Percentiles rank a stretch among this genome's conserved stretches.
phyloP scores from a whole-genome alignment of 2,888 invertebrate genomes.

The Amblyjoppa fuscipennis region DNA sequence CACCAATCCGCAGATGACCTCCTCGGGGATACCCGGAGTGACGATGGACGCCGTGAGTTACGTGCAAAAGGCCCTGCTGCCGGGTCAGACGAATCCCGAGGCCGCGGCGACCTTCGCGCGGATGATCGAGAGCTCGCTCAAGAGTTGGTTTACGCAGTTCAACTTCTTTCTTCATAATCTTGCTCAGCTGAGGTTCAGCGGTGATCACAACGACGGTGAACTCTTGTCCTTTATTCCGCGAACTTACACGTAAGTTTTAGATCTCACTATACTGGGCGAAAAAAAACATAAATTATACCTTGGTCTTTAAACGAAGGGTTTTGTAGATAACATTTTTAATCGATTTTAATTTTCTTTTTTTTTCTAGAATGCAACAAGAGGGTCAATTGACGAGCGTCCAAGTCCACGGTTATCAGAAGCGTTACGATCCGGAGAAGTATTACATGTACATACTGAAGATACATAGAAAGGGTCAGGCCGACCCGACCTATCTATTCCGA shows the following conservation, averaged over 20 bases:
- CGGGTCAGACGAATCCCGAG: slow-evolving; percentile 96
- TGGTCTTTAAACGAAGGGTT: background rate
- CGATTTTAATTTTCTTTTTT: slow-evolving; percentile 48
- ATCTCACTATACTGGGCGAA: background rate
- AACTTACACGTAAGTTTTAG: slow-evolving; percentile 93
- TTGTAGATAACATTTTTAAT: background rate
- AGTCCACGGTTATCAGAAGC: slow-evolving; percentile 96
- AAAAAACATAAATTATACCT: background rate
- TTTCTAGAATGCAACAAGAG: slow-evolving; percentile 93
- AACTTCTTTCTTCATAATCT: slow-evolving; percentile 99
- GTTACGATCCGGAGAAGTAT: slow-evolving; percentile 98
- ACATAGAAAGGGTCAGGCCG: slow-evolving; percentile 93
- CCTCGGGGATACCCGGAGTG: slow-evolving; percentile 96
- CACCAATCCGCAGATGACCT: slow-evolving; percentile 91
- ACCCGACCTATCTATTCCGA: slow-evolving; percentile 95
- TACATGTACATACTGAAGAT: slow-evolving; percentile 97
- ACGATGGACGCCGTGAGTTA: slow-evolving; percentile 96
- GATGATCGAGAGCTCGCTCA: slow-evolving; percentile 97
- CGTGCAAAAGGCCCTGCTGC: slow-evolving; percentile 95
- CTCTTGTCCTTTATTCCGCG: slow-evolving; percentile 97
- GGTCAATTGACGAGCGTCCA: slow-evolving; percentile 94
- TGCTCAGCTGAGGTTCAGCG: slow-evolving; percentile 96
- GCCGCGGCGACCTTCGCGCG: slow-evolving; percentile 98
- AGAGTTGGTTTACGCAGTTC: slow-evolving; percentile 97
- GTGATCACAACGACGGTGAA: slow-evolving; percentile 93